These are phyloP conservation scores for Montipora cactus DNA, from an alignment of 64 coral and sea anemone genomes.

Conservation along the genomic window DNA sequence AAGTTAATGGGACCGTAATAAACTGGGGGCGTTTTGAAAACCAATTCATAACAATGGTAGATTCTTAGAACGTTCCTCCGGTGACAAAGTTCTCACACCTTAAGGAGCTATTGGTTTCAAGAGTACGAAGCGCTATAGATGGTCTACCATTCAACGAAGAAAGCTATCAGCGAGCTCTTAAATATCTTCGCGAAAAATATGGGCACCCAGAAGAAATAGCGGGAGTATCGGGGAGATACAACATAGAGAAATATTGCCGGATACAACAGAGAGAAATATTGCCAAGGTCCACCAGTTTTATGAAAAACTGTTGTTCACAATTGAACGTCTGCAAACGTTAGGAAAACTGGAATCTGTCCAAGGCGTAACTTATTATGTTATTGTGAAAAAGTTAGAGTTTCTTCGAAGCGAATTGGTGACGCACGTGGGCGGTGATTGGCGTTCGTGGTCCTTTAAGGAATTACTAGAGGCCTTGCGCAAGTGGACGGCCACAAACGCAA, in stretches of 20 bases:
- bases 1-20: no score
- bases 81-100: no score
- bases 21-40: no score
- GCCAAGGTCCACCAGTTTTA: conserved; percentile 24
- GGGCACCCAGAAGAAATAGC: no score
- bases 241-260: conserved; percentile 1
- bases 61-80: no score
- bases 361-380: background rate
- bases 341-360: background rate
- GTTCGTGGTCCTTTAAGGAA: no score
- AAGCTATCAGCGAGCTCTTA: background rate
- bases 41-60: no score
- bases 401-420: background rate
- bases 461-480: conserved; percentile 8
- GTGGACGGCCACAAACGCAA: conserved; percentile 27
- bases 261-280: conserved; percentile 21
- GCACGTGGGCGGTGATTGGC: no score
- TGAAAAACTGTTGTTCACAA: conserved; percentile 16
- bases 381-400: conserved; percentile 9
- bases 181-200: no score
- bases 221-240: background rate
- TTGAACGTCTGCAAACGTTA: conserved; percentile 11
- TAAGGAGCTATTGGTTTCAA: no score
- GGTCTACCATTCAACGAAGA: conserved; percentile 22
- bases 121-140: background rate